phyloP scores from a whole-genome alignment of 2,797 vertebrate species.

The Malurus splendens region DNA sequence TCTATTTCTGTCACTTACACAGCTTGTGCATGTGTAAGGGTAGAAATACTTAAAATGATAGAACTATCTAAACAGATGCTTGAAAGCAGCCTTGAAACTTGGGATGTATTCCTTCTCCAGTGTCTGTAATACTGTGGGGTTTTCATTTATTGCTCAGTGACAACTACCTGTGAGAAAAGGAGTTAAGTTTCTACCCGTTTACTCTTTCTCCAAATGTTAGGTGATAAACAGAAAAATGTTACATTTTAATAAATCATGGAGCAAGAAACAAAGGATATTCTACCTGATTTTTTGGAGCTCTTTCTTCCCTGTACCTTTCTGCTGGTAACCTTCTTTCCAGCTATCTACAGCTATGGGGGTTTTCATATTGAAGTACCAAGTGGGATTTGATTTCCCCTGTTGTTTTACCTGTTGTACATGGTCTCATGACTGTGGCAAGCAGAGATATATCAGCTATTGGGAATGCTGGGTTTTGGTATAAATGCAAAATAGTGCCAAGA shows the following conservation, averaged over 20 bases:
- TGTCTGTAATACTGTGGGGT: background rate
- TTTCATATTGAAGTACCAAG: background rate
- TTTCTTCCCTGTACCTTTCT: background rate
- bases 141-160: background rate
- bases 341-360: background rate
- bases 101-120: background rate
- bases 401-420: background rate
- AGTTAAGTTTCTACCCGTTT: background rate
- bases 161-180: background rate
- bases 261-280: background rate
- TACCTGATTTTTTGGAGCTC: background rate
- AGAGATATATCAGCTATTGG: background rate
- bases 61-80: background rate
- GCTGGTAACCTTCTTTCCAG: background rate
- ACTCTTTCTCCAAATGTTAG: background rate
- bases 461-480: background rate
- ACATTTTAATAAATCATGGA: background rate
- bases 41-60: background rate
- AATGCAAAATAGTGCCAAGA: accelerated
- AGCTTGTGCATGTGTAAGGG: background rate
- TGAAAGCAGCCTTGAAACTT: background rate
- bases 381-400: background rate
- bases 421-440: background rate
- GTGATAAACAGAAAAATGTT: background rate
- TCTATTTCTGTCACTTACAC: background rate